Evolutionary conservation across 53 echinoderm and acorn worm genomes (phyloP).

Genomic region (Paracentrotus lividus): DNA sequence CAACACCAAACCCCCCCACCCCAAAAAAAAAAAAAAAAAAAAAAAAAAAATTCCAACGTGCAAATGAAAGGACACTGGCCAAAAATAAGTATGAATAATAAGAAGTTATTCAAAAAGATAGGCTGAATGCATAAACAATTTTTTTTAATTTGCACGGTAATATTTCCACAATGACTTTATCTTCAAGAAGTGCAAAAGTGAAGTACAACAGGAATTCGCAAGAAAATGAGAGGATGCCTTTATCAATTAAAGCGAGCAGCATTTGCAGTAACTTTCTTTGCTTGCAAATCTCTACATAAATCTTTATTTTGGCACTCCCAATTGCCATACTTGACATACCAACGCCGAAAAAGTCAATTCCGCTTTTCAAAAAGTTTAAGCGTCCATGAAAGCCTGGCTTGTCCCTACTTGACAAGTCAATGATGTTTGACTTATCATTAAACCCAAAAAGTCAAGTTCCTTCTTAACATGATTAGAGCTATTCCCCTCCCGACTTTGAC

Average conservation of each 20-base stretch:
- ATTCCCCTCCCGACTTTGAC: slow-evolving; percentile 31
- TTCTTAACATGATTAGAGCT: not conserved
- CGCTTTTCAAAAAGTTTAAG: not conserved
- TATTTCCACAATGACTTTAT: too few relatives aligned
- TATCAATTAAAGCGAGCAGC: not conserved
- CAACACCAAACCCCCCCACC: too few relatives aligned
- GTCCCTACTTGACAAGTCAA: not conserved
- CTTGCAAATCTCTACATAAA: not conserved
- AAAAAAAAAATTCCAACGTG: not conserved
- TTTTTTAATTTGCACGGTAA: not conserved
- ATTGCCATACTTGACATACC: slow-evolving; percentile 16
- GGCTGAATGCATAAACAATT: not conserved
- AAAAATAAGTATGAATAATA: too few relatives aligned
- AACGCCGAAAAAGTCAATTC: slow-evolving; percentile 2
- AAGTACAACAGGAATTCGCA: not conserved
- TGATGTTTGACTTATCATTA: slow-evolving; percentile 9
- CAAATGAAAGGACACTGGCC: not conserved
- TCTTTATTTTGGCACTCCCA: not conserved
- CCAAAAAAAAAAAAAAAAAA: too few relatives aligned
- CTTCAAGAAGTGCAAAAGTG: not conserved
- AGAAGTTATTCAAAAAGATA: not conserved
- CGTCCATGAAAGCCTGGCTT: slow-evolving; percentile 11
- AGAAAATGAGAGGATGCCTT: not conserved
- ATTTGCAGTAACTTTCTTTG: not conserved
- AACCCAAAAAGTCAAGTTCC: not conserved